Percentiles rank a stretch among this genome's conserved stretches.
phyloP scores from a whole-genome alignment of 2,113 vertebrate genomes.

The Ptyas mucosa region DNA sequence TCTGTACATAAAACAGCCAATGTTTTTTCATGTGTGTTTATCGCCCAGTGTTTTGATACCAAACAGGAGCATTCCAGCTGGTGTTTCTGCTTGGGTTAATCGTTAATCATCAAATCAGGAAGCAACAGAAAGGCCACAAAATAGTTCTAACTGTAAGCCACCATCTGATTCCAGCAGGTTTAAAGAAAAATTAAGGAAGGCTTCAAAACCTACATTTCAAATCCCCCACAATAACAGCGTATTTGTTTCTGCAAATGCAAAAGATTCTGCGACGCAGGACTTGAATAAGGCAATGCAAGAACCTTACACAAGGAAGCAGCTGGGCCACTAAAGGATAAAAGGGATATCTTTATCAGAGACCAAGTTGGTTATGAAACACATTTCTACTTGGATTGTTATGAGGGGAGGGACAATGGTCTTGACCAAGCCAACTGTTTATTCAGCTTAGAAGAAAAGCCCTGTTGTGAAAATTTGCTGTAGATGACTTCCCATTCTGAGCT shows the following conservation, averaged over 20 bases:
- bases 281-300: neutral
- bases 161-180: conserved; percentile 5
- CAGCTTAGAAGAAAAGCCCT: neutral
- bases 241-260: conserved; percentile 4
- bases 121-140: neutral
- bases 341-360: neutral
- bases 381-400: neutral
- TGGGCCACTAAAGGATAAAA: neutral
- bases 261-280: neutral
- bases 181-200: conserved; percentile 10
- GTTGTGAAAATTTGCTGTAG: neutral
- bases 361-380: neutral
- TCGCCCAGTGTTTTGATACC: neutral
- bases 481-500: neutral
- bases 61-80: neutral
- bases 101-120: neutral
- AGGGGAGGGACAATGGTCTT: neutral
- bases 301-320: neutral
- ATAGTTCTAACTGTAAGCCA: conserved; percentile 1
- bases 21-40: neutral
- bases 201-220: neutral
- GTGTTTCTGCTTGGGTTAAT: neutral
- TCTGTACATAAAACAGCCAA: neutral
- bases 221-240: neutral
- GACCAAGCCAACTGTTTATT: neutral